Conservation (phyloP, 2,888 invertebrate genomes). For the Polydrusus pterygomalis region DNA sequence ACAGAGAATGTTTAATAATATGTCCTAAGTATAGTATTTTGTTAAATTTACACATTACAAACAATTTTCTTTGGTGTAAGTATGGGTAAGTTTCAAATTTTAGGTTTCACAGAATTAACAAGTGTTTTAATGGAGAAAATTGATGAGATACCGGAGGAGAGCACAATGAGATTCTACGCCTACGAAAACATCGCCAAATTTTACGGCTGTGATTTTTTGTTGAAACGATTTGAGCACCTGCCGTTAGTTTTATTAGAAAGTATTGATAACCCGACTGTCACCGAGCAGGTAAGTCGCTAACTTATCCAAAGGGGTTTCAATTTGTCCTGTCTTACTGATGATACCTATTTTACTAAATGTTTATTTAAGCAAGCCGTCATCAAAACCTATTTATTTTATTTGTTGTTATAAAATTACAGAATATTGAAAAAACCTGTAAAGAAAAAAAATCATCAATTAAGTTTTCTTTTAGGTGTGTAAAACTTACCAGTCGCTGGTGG, state of each 20-base stretch:
- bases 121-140: conserved; percentile 58
- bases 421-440: no score
- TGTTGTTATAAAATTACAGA: no score
- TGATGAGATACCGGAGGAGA: conserved; percentile 53
- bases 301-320: no score
- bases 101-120: conserved; percentile 56
- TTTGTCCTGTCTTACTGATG: no score
- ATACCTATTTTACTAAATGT: no score
- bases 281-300: conserved; percentile 59
- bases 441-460: background rate
- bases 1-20: no score
- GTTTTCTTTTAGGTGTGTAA: conserved; percentile 71
- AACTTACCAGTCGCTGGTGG: conserved; percentile 76
- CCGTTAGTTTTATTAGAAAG: conserved; percentile 55
- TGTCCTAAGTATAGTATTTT: no score
- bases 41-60: no score
- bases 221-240: conserved; percentile 57
- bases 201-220: conserved; percentile 57
- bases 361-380: no score
- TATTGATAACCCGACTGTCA: conserved; percentile 54
- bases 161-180: conserved; percentile 58
- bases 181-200: conserved; percentile 58
- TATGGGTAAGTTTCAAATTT: conserved; percentile 22
- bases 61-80: background rate
- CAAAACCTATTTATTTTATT: no score